Conservation (phyloP, 2,888 invertebrate species). For the Prionchulus punctatus region DNA sequence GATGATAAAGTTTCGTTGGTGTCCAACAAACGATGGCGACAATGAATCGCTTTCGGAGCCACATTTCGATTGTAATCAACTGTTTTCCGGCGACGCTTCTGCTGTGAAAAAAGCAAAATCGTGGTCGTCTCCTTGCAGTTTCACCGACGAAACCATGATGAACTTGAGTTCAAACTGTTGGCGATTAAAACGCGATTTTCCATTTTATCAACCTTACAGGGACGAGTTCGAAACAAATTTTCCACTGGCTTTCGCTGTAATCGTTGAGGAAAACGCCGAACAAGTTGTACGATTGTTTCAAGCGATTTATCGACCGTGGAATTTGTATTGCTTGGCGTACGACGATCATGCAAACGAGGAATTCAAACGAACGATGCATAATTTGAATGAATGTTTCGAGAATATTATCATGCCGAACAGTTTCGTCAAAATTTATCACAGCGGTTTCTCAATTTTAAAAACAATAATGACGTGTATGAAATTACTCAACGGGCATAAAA, state of each 20-base stretch:
- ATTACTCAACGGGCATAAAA: conserved; percentile 15
- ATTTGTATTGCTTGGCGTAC: conserved; percentile 6
- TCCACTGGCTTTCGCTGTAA: conserved; percentile 7
- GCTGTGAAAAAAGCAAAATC: no score
- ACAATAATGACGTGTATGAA: conserved; percentile 5
- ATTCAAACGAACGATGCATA: background rate
- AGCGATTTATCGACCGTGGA: conserved; percentile 9
- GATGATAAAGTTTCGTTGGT: no score
- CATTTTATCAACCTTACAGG: no score
- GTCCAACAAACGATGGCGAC: no score
- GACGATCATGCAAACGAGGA: background rate
- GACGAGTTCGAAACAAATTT: no score
- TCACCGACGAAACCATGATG: background rate
- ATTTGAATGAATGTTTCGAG: background rate
- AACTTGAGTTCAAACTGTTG: background rate
- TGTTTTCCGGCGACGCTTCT: no score
- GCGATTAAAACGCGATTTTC: no score
- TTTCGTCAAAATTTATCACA: conserved; percentile 1
- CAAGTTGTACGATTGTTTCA: background rate
- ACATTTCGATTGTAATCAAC: no score
- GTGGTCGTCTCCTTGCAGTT: conserved; percentile 1
- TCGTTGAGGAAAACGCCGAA: background rate
- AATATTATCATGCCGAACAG: conserved; percentile 1
- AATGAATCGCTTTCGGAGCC: no score
- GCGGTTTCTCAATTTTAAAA: background rate